Base-by-base conservation (phyloP, 1,140 invertebrate genomes). In the Colletes gigas region DNA sequence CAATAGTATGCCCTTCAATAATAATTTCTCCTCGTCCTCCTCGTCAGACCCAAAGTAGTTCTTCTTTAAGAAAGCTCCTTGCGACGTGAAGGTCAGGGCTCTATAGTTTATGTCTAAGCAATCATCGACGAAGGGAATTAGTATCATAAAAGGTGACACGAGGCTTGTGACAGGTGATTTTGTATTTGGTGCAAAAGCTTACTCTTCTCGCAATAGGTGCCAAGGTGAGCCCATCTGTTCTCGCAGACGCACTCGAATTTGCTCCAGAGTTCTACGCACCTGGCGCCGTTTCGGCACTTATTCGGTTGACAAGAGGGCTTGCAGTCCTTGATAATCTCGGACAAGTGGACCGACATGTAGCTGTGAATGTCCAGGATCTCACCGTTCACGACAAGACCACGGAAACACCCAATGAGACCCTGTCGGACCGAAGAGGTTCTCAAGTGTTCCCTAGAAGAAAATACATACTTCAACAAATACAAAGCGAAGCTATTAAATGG, bases 251-350 rank as follows among this genome's bases (percentile, higher is more conserved):
- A 99, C 88, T 97, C 96, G 90, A 98, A 98, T 15, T 96, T 97
- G 59, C 97, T 98, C 98, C 98, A 99, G 3, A 97, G 94, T 92
- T 99, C 98, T 83, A 97, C 96, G 92, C 98, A 99, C 79, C 95
- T 95, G 0, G 97, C 98, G 50, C 96, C 97, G 92, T 99, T 98
- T 93, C 97, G 95, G 92, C 98, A 99, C 30, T 98, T 98, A 90
- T 98, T 98, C 0, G 98, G 97, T 84, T 98, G 97, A 93, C 98
- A 99, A 0, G 97, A 98, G 6, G 98, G 97, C 90, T 97, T 97
- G 90, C 98, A 99, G 90, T 98, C 97, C 91, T 97, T 97, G 57
- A 98, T 97, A 74, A 99, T 98, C 93, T 98, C 97, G 57, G 97
- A 97, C 57, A 97, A 93, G 92, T 97, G 97, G 70, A 98, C 97